These are phyloP conservation scores for Pristionchus entomophagus DNA, from an alignment of 2,888 invertebrate genomes.

Conservation along the genomic window DNA sequence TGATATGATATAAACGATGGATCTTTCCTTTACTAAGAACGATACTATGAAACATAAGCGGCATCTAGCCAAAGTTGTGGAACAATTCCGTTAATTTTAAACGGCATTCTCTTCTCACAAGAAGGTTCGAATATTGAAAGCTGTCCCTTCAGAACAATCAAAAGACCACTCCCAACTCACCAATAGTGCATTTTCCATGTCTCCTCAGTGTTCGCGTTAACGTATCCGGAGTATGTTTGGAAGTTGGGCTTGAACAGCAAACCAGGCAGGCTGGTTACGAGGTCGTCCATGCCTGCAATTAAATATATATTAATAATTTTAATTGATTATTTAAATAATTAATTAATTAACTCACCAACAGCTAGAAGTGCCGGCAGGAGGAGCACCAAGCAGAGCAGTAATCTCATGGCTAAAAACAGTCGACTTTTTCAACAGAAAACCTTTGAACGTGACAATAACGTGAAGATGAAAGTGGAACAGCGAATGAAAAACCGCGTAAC, in stretches of 20 bases:
- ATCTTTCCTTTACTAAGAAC: no score
- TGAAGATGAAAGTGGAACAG: no score
- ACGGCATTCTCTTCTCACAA: no score
- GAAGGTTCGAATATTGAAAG: no score
- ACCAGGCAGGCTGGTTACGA: conserved; percentile 76
- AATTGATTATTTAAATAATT: background rate
- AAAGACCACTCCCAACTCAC: conserved; percentile 62
- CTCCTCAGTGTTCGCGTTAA: conserved; percentile 75
- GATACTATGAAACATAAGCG: no score
- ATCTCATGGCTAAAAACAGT: background rate
- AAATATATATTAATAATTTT: background rate
- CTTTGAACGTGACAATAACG: no score
- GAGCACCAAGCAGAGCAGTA: conserved; percentile 13
- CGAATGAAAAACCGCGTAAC: no score
- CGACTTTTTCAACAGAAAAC: background rate
- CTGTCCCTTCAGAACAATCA: background rate
- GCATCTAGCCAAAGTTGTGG: no score
- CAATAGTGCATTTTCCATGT: conserved; percentile 77
- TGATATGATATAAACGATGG: no score
- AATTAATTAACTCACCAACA: background rate
- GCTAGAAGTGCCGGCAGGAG: background rate
- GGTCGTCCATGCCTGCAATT: conserved; percentile 62
- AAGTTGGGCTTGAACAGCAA: conserved; percentile 74
- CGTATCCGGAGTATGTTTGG: conserved; percentile 78
- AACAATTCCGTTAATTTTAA: no score